These are phyloP conservation scores for Pteromalus puparum DNA, from an alignment of 1,140 invertebrate genomes.

Conservation along the genomic window DNA sequence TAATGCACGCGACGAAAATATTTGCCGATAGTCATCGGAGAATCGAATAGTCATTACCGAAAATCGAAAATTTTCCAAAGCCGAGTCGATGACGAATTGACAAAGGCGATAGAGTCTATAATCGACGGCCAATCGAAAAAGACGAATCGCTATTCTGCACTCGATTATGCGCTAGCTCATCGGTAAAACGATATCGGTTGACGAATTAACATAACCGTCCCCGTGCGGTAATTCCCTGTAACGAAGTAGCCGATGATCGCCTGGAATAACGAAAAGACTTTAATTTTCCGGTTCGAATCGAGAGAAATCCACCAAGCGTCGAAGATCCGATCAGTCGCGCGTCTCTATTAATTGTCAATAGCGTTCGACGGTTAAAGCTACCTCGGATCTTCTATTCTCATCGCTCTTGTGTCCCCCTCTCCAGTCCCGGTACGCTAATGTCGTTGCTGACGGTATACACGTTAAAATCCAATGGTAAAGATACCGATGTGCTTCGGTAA, in stretches of 20 bases:
- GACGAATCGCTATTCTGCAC: too few relatives aligned
- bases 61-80: not conserved
- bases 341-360: not conserved
- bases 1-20: not conserved
- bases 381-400: not conserved
- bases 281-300: not conserved
- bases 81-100: not conserved
- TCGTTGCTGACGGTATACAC: not conserved
- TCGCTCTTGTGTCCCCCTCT: not conserved
- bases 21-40: not conserved
- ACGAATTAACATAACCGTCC: not conserved
- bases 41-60: not conserved
- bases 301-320: not conserved
- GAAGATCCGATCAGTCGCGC: not conserved
- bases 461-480: not conserved
- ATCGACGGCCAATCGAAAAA: not conserved
- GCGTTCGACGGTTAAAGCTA: not conserved
- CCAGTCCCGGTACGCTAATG: not conserved
- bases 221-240: not conserved
- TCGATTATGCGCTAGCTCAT: too few relatives aligned
- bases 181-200: not conserved
- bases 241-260: not conserved
- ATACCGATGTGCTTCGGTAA: not conserved
- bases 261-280: not conserved
- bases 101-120: not conserved